Evolutionary conservation across 2,797 vertebrate genomes (phyloP), one percentile per base, ranked within the genome.

Genomic region (Orientallactaga sibirica): DNA sequence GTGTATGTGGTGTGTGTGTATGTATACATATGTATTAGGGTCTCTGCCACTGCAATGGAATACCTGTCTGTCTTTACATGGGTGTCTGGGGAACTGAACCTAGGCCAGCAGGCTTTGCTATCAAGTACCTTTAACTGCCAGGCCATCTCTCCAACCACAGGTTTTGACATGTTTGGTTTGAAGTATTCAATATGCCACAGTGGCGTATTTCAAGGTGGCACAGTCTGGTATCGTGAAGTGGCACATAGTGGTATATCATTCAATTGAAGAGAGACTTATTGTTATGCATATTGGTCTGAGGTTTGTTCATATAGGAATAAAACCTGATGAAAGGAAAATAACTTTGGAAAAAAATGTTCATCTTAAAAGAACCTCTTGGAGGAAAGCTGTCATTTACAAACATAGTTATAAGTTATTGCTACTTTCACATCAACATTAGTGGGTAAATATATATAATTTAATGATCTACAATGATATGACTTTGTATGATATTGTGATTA

Each of bases 401-500:
- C 92, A 92, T 76, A 11, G 16, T 48, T 74, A 3, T 82, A 77
- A 77, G 74, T 79, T 91, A 81, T 71, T 75, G 15, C 16, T 93
- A 7, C 76, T 90, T 96, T 95, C 2, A 67, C 16, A 55, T 64
- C 18, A 89, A 71, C 22, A 94, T 43, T n/a, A 92, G n/a, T 89
- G 16, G 5, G 7, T 78, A 84, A 81, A 82, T 81, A 64, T 33
- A 77, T 88, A 82, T 85, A 88, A 80, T 87, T 88, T 92, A 93
- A 87, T 93, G 52, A 58, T 66, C 14, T 93, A 82, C 92, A 84
- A 70, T 90, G 3, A 86, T 90, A 84, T 73, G 58, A 79, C 62
- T 96, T 80, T 80, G 37, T 86, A 94, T 95, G 66, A 91, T 70
- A 77, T 76, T 95, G 67, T 79, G 86, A 92, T 92, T 93, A 90